Evolutionary conservation across 2,888 invertebrate species (phyloP), one percentile per base, ranked within the genome.

Genomic region (Athetis lepigone): DNA sequence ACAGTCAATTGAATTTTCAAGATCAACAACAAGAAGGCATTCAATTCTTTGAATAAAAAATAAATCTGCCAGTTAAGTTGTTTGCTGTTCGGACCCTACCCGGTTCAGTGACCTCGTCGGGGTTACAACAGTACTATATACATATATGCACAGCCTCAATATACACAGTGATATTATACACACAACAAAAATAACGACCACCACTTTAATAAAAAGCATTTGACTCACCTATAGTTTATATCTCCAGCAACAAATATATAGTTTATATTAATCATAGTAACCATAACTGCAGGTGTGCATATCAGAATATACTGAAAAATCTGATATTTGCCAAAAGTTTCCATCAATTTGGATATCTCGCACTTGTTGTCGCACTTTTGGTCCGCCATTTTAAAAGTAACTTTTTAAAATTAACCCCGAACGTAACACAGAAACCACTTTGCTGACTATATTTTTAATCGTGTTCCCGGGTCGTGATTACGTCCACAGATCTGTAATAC

Each of bases 271-370:
- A 87, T 83, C 88, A 92, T 91, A 2, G 88, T 88, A 0, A 89
- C 78, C 21, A 90, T 86, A 2, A 92, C 13, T 0, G 86, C 83
- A 0, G 92, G 87, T 0, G 92, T 23, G 67, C 90, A 91, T 13
- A 88, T 81, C 23, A 86, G 75, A 0, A 80, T 57, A 40, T 88
- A 93, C 52, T 93, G 92, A 37, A 88, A 39, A 18, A 84, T 78
- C 68, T 95, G 95, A 69, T 91, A 95, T 70, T 78, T 89, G 1
- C 95, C 95, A 69, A 95, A 95, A 37, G 82, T 86, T 56, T 93
- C 92, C 59, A 90, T 70, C 3, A 90, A 71, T 27, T 87, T 81
- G 0, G 84, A 80, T 55, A 91, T 73, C 33, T 86, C 87, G 51
- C 77, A 70, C 6, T 58, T 57, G 2, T 65, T 57, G 19, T 73